Evolutionary conservation across 2,797 vertebrate genomes (phyloP).

Genomic region (Molossus alvarezi): DNA sequence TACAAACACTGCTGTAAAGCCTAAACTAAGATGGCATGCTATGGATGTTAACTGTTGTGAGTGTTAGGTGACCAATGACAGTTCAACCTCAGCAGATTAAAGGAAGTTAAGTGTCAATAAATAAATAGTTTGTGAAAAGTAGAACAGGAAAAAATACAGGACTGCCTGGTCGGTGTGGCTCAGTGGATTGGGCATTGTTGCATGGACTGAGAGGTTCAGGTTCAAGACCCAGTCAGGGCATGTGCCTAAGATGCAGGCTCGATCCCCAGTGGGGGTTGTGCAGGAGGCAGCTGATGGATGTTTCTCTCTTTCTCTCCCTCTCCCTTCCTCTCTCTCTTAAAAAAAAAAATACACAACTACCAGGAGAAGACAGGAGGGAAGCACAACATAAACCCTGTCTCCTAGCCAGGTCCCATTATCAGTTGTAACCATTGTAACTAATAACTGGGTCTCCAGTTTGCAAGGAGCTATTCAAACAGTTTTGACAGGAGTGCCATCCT

Average conservation of each 20-base stretch:
- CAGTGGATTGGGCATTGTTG: no score
- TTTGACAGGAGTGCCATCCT: background rate
- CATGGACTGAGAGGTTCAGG: no score
- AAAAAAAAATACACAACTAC: background rate
- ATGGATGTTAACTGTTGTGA: background rate
- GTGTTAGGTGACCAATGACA: background rate
- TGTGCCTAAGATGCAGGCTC: no score
- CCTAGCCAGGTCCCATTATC: background rate
- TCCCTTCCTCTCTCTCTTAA: no score
- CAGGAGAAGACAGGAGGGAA: slow-evolving; percentile 5
- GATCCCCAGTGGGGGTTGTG: no score
- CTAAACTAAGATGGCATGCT: background rate
- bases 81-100: background rate
- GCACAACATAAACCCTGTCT: background rate
- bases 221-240: no score
- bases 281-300: no score
- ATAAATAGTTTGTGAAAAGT: background rate
- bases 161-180: background rate
- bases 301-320: no score
- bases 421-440: background rate
- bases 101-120: background rate
- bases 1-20: background rate
- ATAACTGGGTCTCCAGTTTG: background rate
- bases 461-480: background rate
- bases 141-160: background rate